Percentiles rank a stretch among this genome's conserved stretches.
These are phyloP conservation scores for Chitala chitala DNA, from an alignment of 2,113 vertebrate genomes.

Conservation along the genomic window DNA sequence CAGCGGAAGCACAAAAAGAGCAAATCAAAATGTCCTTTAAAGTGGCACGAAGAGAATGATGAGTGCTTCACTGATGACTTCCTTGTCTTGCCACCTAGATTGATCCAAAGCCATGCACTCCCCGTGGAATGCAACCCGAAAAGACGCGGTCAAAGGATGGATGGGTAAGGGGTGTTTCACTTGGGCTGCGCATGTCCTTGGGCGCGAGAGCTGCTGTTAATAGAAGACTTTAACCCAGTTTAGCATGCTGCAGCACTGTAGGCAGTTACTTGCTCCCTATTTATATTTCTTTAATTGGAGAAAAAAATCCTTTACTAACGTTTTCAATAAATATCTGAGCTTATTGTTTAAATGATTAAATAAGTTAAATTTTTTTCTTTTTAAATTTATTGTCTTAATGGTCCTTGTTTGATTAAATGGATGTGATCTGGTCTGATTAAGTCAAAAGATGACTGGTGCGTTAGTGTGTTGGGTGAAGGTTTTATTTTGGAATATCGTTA, in stretches of 20 bases:
- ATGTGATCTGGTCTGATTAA: too few species aligned
- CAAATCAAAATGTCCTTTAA: not conserved
- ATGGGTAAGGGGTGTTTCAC: constrained; percentile 74
- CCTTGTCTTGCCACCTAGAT: constrained; percentile 67
- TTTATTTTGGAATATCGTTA: too few species aligned
- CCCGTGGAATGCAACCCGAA: constrained; percentile 96
- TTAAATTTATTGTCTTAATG: too few species aligned
- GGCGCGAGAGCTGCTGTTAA: not conserved
- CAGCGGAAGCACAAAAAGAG: not conserved
- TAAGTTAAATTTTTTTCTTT: too few species aligned
- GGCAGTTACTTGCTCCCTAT: not conserved
- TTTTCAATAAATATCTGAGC: not conserved
- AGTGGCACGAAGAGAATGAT: not conserved
- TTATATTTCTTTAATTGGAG: not conserved
- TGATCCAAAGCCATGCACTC: constrained; percentile 98
- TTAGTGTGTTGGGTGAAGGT: too few species aligned
- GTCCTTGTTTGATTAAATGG: too few species aligned
- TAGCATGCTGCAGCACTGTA: not conserved
- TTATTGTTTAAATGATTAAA: too few species aligned
- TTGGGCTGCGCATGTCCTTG: not conserved
- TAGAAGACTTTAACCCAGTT: not conserved
- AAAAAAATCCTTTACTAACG: not conserved
- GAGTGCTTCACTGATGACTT: not conserved
- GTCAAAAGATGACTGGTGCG: too few species aligned
- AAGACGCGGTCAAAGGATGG: constrained; percentile 90